These are phyloP conservation scores for Sarotherodon lohbergeri DNA, from an alignment of 2,113 vertebrate species.

Conservation along the genomic window DNA sequence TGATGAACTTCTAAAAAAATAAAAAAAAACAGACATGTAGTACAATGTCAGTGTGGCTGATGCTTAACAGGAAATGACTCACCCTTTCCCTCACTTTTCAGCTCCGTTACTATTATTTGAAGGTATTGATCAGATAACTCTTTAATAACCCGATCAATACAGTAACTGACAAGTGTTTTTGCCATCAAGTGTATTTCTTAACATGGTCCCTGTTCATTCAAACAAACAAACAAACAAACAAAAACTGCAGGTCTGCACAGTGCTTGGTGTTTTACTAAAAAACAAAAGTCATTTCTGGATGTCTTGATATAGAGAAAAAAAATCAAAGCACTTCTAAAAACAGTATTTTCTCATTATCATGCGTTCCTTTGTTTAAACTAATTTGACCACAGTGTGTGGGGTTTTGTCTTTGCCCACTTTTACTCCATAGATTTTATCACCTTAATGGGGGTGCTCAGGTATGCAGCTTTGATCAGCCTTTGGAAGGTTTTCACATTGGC, in stretches of 20 bases:
- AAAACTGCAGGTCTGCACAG: neutral
- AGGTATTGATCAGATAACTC: neutral
- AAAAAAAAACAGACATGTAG: neutral
- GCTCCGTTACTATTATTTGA: neutral
- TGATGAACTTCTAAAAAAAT: neutral
- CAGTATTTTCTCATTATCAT: slow-evolving; percentile 24
- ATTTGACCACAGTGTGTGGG: slow-evolving; percentile 20
- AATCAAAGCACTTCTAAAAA: neutral
- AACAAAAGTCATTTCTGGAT: neutral
- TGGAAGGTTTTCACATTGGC: slow-evolving; percentile 59
- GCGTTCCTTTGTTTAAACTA: slow-evolving; percentile 21
- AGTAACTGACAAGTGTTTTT: neutral
- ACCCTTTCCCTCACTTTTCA: neutral
- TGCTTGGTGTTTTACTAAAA: neutral
- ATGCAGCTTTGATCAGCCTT: slow-evolving; percentile 62
- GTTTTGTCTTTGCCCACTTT: slow-evolving; percentile 39
- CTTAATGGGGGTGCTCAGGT: slow-evolving; percentile 55
- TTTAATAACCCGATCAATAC: neutral
- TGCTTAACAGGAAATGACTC: neutral
- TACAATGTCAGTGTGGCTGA: neutral
- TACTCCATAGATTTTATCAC: slow-evolving; percentile 47
- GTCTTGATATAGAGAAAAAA: neutral
- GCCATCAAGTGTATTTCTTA: neutral
- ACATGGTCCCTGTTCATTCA: neutral
- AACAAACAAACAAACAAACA: neutral